Percentiles rank a stretch among this genome's conserved stretches.
Evolutionary conservation across 1,140 invertebrate genomes (phyloP).

Genomic region (Atopsyche davidsoni): DNA sequence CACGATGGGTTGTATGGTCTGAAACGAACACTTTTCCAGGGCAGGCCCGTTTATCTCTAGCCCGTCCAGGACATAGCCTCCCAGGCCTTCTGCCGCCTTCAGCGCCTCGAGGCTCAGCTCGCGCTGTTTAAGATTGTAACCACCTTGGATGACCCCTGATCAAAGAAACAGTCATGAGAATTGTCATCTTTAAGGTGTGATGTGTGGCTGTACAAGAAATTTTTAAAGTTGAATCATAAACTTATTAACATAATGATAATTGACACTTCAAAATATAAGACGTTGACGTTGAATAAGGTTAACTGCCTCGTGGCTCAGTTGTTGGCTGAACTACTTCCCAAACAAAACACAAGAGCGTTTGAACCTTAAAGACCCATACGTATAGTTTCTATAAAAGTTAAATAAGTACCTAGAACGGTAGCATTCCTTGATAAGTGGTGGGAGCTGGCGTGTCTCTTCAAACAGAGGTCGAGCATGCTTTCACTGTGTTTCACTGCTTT

Average conservation of each 20-base stretch:
- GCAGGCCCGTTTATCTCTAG: slow-evolving; percentile 62
- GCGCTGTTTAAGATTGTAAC: slow-evolving; percentile 55
- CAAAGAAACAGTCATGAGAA: slow-evolving; percentile 38
- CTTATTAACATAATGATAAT: no score
- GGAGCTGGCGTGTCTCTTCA: slow-evolving; percentile 48
- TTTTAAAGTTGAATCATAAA: no score
- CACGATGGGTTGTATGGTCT: slow-evolving; percentile 44
- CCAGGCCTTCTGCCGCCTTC: slow-evolving; percentile 42
- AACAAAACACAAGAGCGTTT: no score
- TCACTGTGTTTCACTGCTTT: slow-evolving; percentile 56
- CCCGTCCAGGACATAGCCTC: slow-evolving; percentile 72
- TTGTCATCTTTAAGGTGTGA: slow-evolving; percentile 26
- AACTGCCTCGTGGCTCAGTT: no score
- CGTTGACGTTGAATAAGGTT: no score
- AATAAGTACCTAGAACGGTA: no score
- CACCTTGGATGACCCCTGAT: slow-evolving; percentile 68
- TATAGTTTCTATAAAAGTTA: no score
- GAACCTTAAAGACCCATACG: no score
- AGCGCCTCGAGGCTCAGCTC: slow-evolving; percentile 53
- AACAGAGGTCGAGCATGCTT: slow-evolving; percentile 51
- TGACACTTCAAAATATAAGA: no score
- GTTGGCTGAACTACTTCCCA: no score
- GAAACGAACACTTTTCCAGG: slow-evolving; percentile 29
- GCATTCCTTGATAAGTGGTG: no score
- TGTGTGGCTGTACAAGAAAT: not conserved